Evolutionary conservation across 2,113 vertebrate genomes (phyloP).

Genomic region (Albula glossodonta): DNA sequence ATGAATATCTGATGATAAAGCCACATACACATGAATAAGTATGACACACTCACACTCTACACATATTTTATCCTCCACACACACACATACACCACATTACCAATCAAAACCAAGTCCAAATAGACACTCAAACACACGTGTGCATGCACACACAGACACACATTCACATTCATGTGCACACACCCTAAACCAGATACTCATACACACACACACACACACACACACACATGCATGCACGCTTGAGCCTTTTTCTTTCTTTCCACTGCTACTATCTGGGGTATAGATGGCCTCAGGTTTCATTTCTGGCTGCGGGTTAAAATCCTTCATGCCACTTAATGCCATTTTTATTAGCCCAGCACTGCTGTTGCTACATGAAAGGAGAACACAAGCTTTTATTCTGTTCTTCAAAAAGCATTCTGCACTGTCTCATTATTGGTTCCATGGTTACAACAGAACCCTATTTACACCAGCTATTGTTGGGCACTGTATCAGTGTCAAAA

Average conservation of each 20-base stretch:
- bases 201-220: background rate
- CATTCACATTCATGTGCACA: background rate
- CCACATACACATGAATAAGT: too few relatives aligned
- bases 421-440: slow-evolving; percentile 55
- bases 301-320: slow-evolving; percentile 29
- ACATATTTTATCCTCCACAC: background rate
- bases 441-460: slow-evolving; percentile 59
- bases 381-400: slow-evolving; percentile 24
- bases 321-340: slow-evolving; percentile 35
- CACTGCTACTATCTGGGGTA: background rate
- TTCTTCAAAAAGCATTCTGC: slow-evolving; percentile 40
- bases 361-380: slow-evolving; percentile 19
- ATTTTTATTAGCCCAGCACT: slow-evolving; percentile 48
- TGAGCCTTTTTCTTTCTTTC: background rate
- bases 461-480: slow-evolving; percentile 36
- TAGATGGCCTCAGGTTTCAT: slow-evolving; percentile 24
- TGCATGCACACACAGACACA: background rate
- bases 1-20: too few relatives aligned
- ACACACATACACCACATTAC: background rate
- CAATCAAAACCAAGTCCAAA: background rate
- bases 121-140: background rate
- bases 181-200: background rate
- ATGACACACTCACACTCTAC: too few relatives aligned
- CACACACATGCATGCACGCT: background rate
- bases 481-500: slow-evolving; percentile 17